phyloP scores from a whole-genome alignment of 2,888 invertebrate genomes.

The Sarcophaga carnaria region DNA sequence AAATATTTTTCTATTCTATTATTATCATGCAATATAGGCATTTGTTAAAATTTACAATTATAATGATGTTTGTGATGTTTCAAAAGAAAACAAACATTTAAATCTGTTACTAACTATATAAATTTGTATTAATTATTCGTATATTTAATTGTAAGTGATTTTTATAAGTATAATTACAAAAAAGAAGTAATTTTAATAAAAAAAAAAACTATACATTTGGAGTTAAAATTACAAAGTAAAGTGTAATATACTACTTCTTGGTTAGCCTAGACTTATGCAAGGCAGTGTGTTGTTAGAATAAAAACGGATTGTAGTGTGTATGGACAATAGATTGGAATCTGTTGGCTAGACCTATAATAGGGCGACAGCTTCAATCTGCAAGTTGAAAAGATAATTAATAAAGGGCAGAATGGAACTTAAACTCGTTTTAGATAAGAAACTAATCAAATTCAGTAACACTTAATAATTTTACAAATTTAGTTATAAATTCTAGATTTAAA shows the following conservation, averaged over 20 bases:
- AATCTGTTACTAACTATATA: conserved; percentile 58
- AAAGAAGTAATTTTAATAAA: conserved; percentile 37
- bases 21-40: conserved; percentile 42
- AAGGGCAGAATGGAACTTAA: too few species aligned
- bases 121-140: conserved; percentile 39
- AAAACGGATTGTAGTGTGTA: too few species aligned
- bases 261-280: too few species aligned
- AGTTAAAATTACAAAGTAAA: conserved; percentile 17
- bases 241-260: not conserved
- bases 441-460: too few species aligned
- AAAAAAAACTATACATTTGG: conserved; percentile 34
- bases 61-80: conserved; percentile 27
- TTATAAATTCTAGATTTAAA: too few species aligned
- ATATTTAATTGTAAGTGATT: conserved; percentile 55
- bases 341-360: too few species aligned
- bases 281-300: too few species aligned
- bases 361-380: too few species aligned
- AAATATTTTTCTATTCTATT: not conserved
- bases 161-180: conserved; percentile 50
- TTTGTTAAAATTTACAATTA: conserved; percentile 48
- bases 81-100: conserved; percentile 23
- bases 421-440: too few species aligned
- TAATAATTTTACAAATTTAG: too few species aligned
- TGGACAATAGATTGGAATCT: too few species aligned
- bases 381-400: too few species aligned